phyloP scores from a whole-genome alignment of 2,797 vertebrate genomes.

The Podarcis lilfordi region DNA sequence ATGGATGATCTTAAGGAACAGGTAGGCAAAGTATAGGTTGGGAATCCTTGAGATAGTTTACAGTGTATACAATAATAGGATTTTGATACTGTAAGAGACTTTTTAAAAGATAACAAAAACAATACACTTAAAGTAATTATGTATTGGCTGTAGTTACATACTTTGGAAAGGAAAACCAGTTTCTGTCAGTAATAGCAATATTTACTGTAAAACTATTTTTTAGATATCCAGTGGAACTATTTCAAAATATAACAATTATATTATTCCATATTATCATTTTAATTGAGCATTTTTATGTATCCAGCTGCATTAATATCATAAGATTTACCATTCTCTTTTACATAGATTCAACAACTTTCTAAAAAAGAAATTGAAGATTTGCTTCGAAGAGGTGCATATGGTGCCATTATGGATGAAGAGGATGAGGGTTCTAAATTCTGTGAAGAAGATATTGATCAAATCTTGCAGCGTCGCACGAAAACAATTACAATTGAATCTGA shows the following conservation, averaged over 20 bases:
- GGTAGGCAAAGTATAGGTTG: not conserved
- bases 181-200: no score
- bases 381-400: constrained; percentile 93
- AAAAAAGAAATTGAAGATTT: constrained; percentile 99
- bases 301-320: no score
- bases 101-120: no score
- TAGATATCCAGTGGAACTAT: no score
- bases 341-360: constrained; percentile 92
- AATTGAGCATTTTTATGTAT: no score
- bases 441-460: constrained; percentile 98
- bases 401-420: constrained; percentile 98
- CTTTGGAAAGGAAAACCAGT: no score
- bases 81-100: no score
- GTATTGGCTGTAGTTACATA: no score
- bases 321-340: not conserved
- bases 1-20: not conserved
- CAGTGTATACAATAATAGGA: not conserved
- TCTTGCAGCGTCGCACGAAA: constrained; percentile 95
- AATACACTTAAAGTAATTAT: no score
- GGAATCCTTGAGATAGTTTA: not conserved
- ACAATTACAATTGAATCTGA: constrained; percentile 99
- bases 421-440: constrained; percentile 99
- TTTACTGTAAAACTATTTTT: no score
- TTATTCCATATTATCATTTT: no score
- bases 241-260: no score